These are phyloP conservation scores for Pachliopta kotzebuea DNA, from an alignment of 2,888 invertebrate genomes.

Conservation along the genomic window DNA sequence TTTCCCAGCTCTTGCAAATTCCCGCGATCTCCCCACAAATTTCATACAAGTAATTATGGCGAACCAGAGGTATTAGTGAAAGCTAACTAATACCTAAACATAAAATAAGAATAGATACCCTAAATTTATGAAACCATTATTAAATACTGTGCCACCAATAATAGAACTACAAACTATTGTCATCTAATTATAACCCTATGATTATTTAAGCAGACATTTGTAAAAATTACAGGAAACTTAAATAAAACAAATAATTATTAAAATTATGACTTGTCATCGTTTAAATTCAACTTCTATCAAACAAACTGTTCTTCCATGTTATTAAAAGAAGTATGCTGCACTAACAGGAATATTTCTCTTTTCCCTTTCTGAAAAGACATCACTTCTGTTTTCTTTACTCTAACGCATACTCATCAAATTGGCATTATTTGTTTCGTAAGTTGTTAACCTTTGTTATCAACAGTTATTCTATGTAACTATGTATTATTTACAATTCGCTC, in stretches of 20 bases:
- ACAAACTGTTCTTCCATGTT: neutral
- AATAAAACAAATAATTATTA: conserved; percentile 11
- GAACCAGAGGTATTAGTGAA: conserved; percentile 53
- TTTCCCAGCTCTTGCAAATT: conserved; percentile 45
- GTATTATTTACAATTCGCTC: conserved; percentile 35
- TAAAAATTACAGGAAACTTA: conserved; percentile 1
- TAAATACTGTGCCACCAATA: neutral
- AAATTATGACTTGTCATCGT: neutral
- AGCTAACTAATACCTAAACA: conserved; percentile 49
- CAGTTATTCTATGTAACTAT: conserved; percentile 53
- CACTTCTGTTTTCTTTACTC: conserved; percentile 22
- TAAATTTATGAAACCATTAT: conserved; percentile 23
- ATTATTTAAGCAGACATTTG: neutral
- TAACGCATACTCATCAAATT: conserved; percentile 42
- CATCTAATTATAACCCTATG: neutral
- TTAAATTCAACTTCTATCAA: neutral
- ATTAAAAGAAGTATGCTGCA: neutral
- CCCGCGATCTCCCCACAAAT: conserved; percentile 55
- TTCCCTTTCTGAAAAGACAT: conserved; percentile 26
- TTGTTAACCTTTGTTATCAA: conserved; percentile 62
- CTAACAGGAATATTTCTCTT: conserved; percentile 7
- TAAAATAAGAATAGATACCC: conserved; percentile 43
- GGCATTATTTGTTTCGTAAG: conserved; percentile 55
- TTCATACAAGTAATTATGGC: conserved; percentile 50
- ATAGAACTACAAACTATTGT: neutral